phyloP scores from a whole-genome alignment of 2,888 invertebrate genomes.

The Temnothorax unifasciatus region DNA sequence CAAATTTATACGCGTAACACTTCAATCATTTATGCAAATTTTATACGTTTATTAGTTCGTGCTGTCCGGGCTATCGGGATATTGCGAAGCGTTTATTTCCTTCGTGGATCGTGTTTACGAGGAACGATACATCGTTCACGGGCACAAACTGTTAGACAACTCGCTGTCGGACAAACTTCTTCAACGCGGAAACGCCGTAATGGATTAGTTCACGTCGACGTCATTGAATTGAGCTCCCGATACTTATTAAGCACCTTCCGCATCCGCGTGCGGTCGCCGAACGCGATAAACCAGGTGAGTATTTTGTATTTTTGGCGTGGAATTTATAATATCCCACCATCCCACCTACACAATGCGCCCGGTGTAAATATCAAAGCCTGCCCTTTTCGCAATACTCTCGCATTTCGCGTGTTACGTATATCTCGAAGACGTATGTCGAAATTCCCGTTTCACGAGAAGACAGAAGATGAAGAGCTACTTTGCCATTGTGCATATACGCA shows the following conservation, averaged over 20 bases:
- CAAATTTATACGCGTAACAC: background rate
- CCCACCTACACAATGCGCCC: too few species aligned
- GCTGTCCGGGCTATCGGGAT: background rate
- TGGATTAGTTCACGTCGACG: slow-evolving; percentile 20
- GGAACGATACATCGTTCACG: slow-evolving; percentile 1
- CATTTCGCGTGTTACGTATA: background rate
- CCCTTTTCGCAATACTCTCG: background rate
- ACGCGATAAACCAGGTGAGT: background rate
- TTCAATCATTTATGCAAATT: background rate
- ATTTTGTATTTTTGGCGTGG: background rate
- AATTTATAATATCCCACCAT: background rate
- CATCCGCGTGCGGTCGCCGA: background rate
- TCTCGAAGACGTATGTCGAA: background rate
- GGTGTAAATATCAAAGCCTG: background rate
- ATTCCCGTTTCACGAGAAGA: background rate
- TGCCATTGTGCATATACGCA: background rate
- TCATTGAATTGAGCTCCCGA: slow-evolving; percentile 3
- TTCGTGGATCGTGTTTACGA: slow-evolving; percentile 7
- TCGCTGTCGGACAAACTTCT: slow-evolving; percentile 17
- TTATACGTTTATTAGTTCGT: slow-evolving; percentile 11
- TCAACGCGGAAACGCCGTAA: background rate
- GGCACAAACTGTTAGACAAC: slow-evolving; percentile 16
- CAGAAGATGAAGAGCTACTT: background rate
- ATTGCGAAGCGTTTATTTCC: slow-evolving; percentile 38
- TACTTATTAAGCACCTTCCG: background rate